Conservation (phyloP, 1,140 invertebrate genomes). For the Tigriopus japonicus region DNA sequence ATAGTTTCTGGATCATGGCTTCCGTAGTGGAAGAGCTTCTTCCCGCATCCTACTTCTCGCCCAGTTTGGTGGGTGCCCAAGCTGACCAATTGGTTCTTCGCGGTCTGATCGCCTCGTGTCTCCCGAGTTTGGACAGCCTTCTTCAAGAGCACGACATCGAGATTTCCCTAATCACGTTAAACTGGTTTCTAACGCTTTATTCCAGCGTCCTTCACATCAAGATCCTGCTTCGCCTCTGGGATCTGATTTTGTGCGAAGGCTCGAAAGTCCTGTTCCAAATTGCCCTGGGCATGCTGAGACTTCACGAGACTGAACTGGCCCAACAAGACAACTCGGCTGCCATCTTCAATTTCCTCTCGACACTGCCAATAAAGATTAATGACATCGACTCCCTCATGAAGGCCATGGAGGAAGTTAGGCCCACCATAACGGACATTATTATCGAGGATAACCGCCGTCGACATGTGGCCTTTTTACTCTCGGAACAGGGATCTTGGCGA, state of each 20-base stretch:
- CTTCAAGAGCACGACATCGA: slow-evolving; percentile 87
- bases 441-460: slow-evolving; percentile 74
- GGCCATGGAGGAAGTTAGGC: slow-evolving; percentile 26
- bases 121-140: slow-evolving; percentile 71
- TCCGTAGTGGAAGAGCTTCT: slow-evolving; percentile 93
- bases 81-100: slow-evolving; percentile 22
- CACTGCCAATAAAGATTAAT: slow-evolving; percentile 40
- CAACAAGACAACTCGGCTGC: slow-evolving; percentile 69
- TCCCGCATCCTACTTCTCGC: slow-evolving; percentile 92
- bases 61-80: slow-evolving; percentile 45
- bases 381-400: slow-evolving; percentile 61
- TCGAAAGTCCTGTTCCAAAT: slow-evolving; percentile 91
- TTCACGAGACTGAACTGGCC: slow-evolving; percentile 31
- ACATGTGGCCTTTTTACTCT: slow-evolving; percentile 87
- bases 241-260: slow-evolving; percentile 80
- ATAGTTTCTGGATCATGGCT: slow-evolving; percentile 97
- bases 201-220: slow-evolving; percentile 95
- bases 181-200: slow-evolving; percentile 97
- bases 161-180: slow-evolving; percentile 80
- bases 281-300: slow-evolving; percentile 80
- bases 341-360: slow-evolving; percentile 88
- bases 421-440: slow-evolving; percentile 56
- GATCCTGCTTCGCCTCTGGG: slow-evolving; percentile 86
- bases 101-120: slow-evolving; percentile 66
- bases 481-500: slow-evolving; percentile 58